These are phyloP conservation scores for Hemiprocne comata DNA, from an alignment of 2,113 vertebrate genomes.

Conservation along the genomic window DNA sequence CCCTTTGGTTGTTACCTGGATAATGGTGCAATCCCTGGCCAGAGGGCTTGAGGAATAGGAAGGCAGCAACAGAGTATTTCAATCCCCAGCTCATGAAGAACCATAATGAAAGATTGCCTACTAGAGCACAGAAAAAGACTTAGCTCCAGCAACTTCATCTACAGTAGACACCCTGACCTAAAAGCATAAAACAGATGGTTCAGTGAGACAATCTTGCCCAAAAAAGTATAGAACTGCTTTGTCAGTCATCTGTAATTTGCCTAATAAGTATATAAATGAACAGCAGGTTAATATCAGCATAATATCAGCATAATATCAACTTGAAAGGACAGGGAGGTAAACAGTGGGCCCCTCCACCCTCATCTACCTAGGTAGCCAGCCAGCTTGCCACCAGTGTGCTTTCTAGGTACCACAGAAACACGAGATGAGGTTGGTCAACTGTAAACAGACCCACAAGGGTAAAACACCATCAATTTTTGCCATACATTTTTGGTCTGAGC, in stretches of 20 bases:
- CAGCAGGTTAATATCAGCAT: not conserved
- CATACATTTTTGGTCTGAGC: not conserved
- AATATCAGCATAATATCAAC: not conserved
- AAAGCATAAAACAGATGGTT: not conserved
- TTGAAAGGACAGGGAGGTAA: not conserved
- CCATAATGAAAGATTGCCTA: not conserved
- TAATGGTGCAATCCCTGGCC: conserved; percentile 41
- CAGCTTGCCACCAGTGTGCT: not conserved
- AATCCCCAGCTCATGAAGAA: not conserved
- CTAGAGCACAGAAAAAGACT: not conserved
- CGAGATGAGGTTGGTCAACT: not conserved
- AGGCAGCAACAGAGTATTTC: not conserved
- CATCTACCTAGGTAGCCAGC: not conserved
- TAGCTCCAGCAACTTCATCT: not conserved
- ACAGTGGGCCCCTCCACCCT: not conserved
- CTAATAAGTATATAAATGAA: not conserved
- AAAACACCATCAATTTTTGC: not conserved
- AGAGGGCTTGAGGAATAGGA: conserved; percentile 11
- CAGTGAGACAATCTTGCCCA: not conserved
- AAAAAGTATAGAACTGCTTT: not conserved
- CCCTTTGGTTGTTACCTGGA: conserved; percentile 7
- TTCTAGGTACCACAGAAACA: not conserved
- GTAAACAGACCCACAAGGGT: not conserved
- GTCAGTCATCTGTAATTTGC: not conserved
- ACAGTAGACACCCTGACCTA: not conserved